A percentile compares a stretch with the other conserved stretches of the same genome.
These are phyloP conservation scores for Drosophila parvula DNA, from an alignment of 1,140 invertebrate genomes.

Conservation along the genomic window DNA sequence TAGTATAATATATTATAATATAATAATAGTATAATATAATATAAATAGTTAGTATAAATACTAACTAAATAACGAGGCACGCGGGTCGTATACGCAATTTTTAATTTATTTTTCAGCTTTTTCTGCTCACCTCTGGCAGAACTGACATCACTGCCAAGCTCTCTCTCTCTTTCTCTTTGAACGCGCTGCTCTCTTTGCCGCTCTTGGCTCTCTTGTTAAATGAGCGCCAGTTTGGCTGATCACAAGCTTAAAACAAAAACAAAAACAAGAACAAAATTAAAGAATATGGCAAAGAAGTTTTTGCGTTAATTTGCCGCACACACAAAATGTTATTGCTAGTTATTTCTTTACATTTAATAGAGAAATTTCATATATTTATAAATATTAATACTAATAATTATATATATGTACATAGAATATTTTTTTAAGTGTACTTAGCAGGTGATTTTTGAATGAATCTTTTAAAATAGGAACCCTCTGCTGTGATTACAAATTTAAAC, in stretches of 20 bases:
- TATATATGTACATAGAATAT: not conserved
- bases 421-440: too few species aligned
- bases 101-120: not conserved
- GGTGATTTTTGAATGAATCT: not conserved
- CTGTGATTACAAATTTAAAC: too few species aligned
- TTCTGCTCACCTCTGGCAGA: not conserved
- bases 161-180: not conserved
- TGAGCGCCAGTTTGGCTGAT: conserved; percentile 46
- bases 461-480: not conserved
- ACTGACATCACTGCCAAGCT: not conserved
- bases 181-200: not conserved
- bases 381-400: not conserved
- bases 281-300: conserved; percentile 51
- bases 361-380: not conserved
- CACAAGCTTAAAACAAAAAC: conserved; percentile 17
- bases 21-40: too few species aligned
- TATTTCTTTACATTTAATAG: not conserved
- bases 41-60: too few species aligned
- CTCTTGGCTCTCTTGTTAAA: conserved; percentile 16
- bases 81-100: conserved; percentile 11
- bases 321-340: not conserved
- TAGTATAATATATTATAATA: too few species aligned
- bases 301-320: conserved; percentile 43
- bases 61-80: too few species aligned
- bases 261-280: not conserved